Percentiles rank a stretch among this genome's conserved stretches.
These are phyloP conservation scores for Sturnira hondurensis DNA, from an alignment of 2,113 vertebrate genomes.

Conservation along the genomic window DNA sequence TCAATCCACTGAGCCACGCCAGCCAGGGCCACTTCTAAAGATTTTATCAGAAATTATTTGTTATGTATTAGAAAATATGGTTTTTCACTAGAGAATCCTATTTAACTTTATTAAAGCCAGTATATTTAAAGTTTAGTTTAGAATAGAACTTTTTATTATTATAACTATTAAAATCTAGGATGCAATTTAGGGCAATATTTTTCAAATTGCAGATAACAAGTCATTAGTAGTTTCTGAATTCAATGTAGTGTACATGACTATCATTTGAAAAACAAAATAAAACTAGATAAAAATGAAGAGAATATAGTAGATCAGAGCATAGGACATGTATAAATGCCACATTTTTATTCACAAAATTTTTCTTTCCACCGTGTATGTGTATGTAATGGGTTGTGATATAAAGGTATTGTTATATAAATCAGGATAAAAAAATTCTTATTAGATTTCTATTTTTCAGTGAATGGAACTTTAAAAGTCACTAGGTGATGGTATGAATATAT, in stretches of 20 bases:
- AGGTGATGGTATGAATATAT: not conserved
- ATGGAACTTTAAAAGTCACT: not conserved
- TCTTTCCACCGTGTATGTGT: not conserved
- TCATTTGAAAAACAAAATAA: constrained; percentile 4
- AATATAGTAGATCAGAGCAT: not conserved
- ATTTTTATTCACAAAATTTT: not conserved
- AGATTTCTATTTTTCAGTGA: not conserved
- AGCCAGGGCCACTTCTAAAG: not conserved
- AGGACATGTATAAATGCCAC: not conserved
- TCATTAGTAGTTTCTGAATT: not conserved
- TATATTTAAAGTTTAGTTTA: constrained; percentile 47
- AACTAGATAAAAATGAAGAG: not conserved
- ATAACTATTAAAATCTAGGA: not conserved
- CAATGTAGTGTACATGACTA: not conserved
- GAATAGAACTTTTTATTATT: not conserved
- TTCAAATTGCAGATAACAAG: not conserved
- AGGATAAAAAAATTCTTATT: not conserved
- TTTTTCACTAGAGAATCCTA: not conserved
- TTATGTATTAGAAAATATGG: not conserved
- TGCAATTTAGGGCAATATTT: not conserved
- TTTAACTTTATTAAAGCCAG: not conserved
- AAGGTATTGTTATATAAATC: not conserved
- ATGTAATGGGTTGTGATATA: not conserved
- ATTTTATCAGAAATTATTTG: not conserved
- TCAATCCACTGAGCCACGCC: too few relatives aligned